These are phyloP conservation scores for Copidosoma aretas DNA, from an alignment of 2,888 invertebrate genomes.

Conservation along the genomic window DNA sequence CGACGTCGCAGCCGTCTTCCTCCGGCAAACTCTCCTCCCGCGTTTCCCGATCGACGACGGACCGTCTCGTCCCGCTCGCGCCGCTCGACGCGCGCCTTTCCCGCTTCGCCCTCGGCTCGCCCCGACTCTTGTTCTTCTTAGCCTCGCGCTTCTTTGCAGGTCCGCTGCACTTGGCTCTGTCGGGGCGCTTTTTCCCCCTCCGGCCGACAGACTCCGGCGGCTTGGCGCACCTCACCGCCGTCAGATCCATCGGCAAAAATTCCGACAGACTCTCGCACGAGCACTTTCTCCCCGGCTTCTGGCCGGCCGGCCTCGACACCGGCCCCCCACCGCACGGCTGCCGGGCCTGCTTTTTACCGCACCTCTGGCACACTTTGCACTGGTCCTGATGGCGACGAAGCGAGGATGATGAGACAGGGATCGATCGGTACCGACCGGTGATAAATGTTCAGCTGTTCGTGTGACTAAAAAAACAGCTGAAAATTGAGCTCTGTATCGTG, in stretches of 20 bases:
- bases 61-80: background rate
- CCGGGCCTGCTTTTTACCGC: slow-evolving; percentile 12
- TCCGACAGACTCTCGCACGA: slow-evolving; percentile 28
- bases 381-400: background rate
- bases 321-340: slow-evolving; percentile 10
- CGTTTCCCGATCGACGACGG: no score
- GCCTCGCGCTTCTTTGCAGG: no score
- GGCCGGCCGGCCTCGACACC: no score
- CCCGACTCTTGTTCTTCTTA: no score
- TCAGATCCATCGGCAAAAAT: slow-evolving; percentile 29
- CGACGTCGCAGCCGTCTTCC: no score
- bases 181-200: no score
- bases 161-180: no score
- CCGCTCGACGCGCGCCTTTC: background rate
- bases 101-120: background rate
- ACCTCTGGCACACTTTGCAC: slow-evolving; percentile 12
- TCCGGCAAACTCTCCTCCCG: background rate
- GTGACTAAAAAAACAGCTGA: no score
- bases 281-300: background rate
- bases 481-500: no score
- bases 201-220: background rate
- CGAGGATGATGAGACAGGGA: no score
- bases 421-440: no score
- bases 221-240: slow-evolving; percentile 2
- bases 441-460: no score